phyloP scores from a whole-genome alignment of 2,888 invertebrate species.

The Drosophila silvestris region DNA sequence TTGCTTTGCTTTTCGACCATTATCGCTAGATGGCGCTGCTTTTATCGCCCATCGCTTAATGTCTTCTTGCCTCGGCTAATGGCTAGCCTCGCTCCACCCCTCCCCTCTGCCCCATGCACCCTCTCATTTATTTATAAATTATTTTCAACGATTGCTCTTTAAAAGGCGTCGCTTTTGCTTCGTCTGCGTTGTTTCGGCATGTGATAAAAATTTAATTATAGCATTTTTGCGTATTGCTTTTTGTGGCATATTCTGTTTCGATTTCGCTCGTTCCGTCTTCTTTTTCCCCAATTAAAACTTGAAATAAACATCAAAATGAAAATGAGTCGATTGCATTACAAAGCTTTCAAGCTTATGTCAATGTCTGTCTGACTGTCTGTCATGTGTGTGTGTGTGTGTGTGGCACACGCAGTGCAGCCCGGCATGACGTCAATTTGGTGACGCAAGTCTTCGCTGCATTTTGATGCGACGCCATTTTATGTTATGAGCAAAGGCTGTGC shows the following conservation, averaged over 20 bases:
- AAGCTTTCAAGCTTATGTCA: constrained; percentile 8
- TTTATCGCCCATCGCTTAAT: constrained; percentile 45
- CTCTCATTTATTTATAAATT: constrained; percentile 63
- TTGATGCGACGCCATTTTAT: constrained; percentile 64
- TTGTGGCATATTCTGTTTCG: constrained; percentile 13
- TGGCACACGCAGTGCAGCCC: background rate
- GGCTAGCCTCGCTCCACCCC: background rate
- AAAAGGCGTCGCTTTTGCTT: constrained; percentile 18
- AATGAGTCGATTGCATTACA: constrained; percentile 39
- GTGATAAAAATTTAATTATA: constrained; percentile 54
- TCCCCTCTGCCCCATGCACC: background rate
- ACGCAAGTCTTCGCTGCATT: constrained; percentile 26
- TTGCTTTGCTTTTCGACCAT: constrained; percentile 17
- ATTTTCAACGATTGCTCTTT: constrained; percentile 30
- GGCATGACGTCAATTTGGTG: constrained; percentile 57
- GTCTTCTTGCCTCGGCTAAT: constrained; percentile 21
- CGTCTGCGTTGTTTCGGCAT: constrained; percentile 16
- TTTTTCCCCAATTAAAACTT: constrained; percentile 42
- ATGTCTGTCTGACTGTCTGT: background rate
- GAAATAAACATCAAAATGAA: constrained; percentile 20
- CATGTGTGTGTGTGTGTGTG: background rate
- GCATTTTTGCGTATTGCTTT: constrained; percentile 50
- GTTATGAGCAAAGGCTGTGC: constrained; percentile 26
- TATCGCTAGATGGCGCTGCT: constrained; percentile 36
- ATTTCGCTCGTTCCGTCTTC: constrained; percentile 3